Evolutionary conservation across 2,797 vertebrate species (phyloP).

Genomic region (Gallinago stenura): DNA sequence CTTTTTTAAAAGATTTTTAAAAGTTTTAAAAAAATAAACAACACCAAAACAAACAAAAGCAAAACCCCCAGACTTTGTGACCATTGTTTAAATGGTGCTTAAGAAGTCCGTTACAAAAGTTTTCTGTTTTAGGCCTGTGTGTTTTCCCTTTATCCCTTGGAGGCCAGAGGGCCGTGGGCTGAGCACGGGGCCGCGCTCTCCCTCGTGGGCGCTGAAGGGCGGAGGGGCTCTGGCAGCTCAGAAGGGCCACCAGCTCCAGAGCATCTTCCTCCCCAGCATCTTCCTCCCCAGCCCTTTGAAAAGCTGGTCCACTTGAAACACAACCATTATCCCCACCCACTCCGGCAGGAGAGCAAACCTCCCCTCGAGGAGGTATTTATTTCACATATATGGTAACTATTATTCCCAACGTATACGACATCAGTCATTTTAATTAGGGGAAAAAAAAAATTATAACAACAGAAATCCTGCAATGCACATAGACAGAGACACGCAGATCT

Average conservation of each 20-base stretch:
- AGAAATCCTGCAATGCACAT: neutral
- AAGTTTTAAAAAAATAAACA: neutral
- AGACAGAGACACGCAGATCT: neutral
- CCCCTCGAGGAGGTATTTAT: conserved; percentile 61
- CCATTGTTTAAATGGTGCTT: neutral
- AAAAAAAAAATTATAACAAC: neutral
- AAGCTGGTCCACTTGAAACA: conserved; percentile 44
- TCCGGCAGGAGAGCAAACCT: conserved; percentile 35
- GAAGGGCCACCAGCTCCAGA: neutral
- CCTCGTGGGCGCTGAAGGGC: neutral
- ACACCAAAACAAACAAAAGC: neutral
- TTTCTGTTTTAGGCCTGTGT: neutral
- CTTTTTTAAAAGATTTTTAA: neutral
- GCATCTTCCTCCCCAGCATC: neutral
- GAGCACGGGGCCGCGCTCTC: neutral
- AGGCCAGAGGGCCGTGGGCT: neutral
- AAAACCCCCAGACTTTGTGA: neutral
- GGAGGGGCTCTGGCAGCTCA: neutral
- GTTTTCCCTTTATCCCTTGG: neutral
- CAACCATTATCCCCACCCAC: conserved; percentile 22
- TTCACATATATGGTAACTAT: conserved; percentile 70
- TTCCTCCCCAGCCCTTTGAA: conserved; percentile 27
- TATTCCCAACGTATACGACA: conserved; percentile 62
- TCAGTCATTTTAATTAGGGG: conserved; percentile 46
- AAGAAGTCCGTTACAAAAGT: neutral